These are phyloP conservation scores for Meda fulgida DNA, from an alignment of 2,797 vertebrate species.

Conservation along the genomic window DNA sequence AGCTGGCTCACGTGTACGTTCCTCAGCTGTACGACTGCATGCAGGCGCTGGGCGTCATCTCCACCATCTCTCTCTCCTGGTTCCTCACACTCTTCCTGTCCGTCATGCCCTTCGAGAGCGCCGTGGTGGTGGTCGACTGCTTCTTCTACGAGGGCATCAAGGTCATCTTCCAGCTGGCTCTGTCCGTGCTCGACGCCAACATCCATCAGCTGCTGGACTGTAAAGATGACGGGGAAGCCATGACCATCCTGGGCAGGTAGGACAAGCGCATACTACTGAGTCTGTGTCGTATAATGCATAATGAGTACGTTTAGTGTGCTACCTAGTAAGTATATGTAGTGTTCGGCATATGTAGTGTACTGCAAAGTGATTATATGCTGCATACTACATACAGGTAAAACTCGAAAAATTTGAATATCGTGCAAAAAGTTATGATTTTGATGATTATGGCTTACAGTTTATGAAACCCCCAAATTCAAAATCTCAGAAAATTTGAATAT, in stretches of 20 bases:
- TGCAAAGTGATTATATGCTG: not conserved
- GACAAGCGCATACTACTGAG: not conserved
- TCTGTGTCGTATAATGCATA: not conserved
- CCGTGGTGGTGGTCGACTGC: slow-evolving; percentile 97
- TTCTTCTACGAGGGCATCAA: slow-evolving; percentile 99
- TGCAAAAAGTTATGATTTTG: too few relatives aligned
- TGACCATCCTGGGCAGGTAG: slow-evolving; percentile 98
- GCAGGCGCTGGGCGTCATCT: slow-evolving; percentile 97
- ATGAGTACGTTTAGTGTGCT: not conserved
- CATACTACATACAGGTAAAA: too few relatives aligned
- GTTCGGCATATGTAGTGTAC: not conserved
- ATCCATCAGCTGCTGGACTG: slow-evolving; percentile 92
- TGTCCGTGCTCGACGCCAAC: slow-evolving; percentile 94
- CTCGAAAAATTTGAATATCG: too few relatives aligned
- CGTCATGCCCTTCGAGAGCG: slow-evolving; percentile 98
- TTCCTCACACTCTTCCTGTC: slow-evolving; percentile 98
- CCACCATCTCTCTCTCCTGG: slow-evolving; percentile 98
- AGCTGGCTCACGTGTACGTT: slow-evolving; percentile 90
- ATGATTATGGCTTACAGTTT: too few relatives aligned
- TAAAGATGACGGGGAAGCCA: slow-evolving; percentile 98
- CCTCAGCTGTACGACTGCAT: slow-evolving; percentile 98
- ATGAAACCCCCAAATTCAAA: too few relatives aligned
- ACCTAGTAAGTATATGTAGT: not conserved
- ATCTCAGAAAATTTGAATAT: too few relatives aligned
- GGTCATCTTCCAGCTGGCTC: slow-evolving; percentile 96